Conservation (phyloP, 2,797 vertebrate species). For the Phoeniculus purpureus region DNA sequence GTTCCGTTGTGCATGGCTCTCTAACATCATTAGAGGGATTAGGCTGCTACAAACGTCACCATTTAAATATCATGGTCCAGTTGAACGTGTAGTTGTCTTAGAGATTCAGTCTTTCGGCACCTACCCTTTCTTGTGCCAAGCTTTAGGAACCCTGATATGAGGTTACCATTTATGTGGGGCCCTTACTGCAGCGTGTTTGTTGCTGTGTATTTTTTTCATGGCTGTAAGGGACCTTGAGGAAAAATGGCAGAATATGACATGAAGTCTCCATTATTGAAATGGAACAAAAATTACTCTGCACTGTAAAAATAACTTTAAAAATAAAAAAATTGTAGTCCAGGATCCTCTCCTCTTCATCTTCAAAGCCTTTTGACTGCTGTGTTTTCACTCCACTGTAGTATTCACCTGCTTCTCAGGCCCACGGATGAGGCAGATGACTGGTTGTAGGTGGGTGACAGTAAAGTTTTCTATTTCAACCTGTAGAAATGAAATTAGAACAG, state of each 20-base stretch:
- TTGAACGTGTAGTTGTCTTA: neutral
- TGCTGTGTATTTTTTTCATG: neutral
- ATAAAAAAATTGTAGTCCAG: neutral
- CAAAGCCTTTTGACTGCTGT: neutral
- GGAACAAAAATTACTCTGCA: neutral
- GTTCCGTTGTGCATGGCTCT: neutral
- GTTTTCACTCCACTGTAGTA: neutral
- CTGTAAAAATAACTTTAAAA: neutral
- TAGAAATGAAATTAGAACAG: neutral
- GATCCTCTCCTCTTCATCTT: neutral
- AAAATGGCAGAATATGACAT: neutral
- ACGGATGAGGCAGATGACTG: neutral
- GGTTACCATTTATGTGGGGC: neutral
- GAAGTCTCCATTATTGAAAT: neutral
- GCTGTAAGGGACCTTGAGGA: neutral
- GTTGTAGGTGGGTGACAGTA: neutral
- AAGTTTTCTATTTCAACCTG: neutral
- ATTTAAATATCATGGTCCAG: neutral
- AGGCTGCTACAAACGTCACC: neutral
- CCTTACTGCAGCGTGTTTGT: neutral
- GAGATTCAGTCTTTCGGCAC: neutral
- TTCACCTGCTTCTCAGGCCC: neutral
- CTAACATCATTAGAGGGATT: neutral
- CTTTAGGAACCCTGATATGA: neutral
- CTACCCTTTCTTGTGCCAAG: rapidly evolving